Evolutionary conservation across 2,888 invertebrate genomes (phyloP).

Genomic region (Brachynemurus nebulosus): DNA sequence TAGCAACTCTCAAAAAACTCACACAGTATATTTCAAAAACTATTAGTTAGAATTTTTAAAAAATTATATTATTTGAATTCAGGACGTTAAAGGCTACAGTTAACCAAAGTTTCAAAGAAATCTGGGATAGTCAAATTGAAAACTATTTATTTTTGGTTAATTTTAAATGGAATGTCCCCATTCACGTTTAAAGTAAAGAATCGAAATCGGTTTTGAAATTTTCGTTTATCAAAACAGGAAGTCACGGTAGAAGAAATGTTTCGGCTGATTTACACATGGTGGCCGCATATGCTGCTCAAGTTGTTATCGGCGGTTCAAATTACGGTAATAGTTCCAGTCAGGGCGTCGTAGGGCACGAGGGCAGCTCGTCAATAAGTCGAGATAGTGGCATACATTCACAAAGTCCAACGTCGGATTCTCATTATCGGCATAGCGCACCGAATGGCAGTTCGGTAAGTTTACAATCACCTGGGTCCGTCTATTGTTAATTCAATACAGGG

Average conservation of each 20-base stretch:
- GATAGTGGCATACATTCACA: conserved; percentile 22
- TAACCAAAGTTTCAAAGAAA: no score
- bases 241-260: conserved; percentile 51
- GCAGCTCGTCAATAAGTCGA: conserved; percentile 29
- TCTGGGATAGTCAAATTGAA: no score
- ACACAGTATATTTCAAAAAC: no score
- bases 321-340: conserved; percentile 23
- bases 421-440: conserved; percentile 37
- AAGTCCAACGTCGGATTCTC: conserved; percentile 23
- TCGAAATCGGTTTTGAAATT: conserved; percentile 1
- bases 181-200: no score
- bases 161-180: no score
- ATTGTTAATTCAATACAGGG: no score
- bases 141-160: no score
- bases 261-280: conserved; percentile 67
- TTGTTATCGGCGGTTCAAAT: conserved; percentile 36
- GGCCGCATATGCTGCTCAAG: conserved; percentile 53
- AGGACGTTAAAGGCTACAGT: no score
- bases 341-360: conserved; percentile 20
- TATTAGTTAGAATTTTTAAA: no score
- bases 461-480: no score
- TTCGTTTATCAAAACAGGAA: conserved; percentile 37
- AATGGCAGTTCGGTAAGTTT: conserved; percentile 43
- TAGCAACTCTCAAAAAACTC: no score
- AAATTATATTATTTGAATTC: no score